Evolutionary conservation across 2,797 vertebrate species (phyloP).

Genomic region (Chromobotia macracanthus): DNA sequence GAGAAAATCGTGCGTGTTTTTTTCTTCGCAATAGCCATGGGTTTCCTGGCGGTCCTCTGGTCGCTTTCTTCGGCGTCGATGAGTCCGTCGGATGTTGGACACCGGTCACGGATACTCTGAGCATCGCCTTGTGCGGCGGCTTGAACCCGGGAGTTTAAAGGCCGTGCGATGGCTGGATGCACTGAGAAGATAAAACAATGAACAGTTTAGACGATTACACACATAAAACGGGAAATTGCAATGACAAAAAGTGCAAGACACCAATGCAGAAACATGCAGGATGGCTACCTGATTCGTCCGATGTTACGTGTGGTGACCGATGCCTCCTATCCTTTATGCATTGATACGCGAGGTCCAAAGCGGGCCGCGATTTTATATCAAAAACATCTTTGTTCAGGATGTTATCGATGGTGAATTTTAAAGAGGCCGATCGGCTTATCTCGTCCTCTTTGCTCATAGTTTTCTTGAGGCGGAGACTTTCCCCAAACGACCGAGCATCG

Average conservation of each 20-base stretch:
- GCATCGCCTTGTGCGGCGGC: constrained; percentile 50
- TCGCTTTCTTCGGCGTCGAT: constrained; percentile 5
- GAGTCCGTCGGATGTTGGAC: constrained; percentile 59
- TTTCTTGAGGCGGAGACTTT: constrained; percentile 49
- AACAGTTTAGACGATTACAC: background rate
- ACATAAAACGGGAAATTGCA: background rate
- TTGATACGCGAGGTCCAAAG: constrained; percentile 55
- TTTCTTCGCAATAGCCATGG: constrained; percentile 74
- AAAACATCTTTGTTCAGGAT: constrained; percentile 72
- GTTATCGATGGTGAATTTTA: constrained; percentile 81
- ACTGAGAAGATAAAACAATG: constrained; percentile 61
- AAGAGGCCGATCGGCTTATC: constrained; percentile 69
- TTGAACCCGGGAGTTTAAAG: constrained; percentile 41
- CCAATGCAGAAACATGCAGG: background rate
- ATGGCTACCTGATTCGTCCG: constrained; percentile 42
- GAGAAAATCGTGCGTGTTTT: constrained; percentile 89
- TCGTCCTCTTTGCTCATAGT: constrained; percentile 74
- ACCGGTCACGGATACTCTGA: constrained; percentile 41
- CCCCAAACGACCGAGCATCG: background rate
- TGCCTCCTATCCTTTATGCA: constrained; percentile 60
- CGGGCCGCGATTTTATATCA: constrained; percentile 48
- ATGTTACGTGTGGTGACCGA: background rate
- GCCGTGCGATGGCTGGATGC: constrained; percentile 41
- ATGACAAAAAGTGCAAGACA: background rate
- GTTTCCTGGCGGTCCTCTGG: constrained; percentile 59